A percentile compares a stretch with the other conserved stretches of the same genome.
Conservation (phyloP, 2,113 vertebrate species). For the Micromys minutus region DNA sequence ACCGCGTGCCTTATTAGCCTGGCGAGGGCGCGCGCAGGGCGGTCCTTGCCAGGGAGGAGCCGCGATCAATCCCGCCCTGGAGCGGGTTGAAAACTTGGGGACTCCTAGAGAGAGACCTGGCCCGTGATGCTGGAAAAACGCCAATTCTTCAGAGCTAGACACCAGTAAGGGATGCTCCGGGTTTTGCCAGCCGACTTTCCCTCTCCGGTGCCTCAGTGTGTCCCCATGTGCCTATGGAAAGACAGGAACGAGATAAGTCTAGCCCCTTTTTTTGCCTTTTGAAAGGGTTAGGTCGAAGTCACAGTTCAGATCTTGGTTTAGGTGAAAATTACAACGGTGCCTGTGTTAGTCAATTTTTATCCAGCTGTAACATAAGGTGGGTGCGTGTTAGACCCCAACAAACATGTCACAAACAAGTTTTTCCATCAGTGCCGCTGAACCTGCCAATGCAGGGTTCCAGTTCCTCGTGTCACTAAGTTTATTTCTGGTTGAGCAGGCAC, state of each 20-base stretch:
- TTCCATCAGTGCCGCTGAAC: neutral
- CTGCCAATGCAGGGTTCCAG: neutral
- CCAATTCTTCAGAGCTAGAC: neutral
- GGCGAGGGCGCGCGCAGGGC: conserved; percentile 62
- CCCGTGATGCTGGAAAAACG: fast-evolving
- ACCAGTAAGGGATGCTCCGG: neutral
- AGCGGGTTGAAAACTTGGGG: neutral
- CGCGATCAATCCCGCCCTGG: neutral
- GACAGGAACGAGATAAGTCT: neutral
- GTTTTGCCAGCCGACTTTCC: neutral
- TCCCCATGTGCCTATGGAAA: neutral
- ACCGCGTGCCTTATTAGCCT: conserved; percentile 71
- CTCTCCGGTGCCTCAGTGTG: neutral
- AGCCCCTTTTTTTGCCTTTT: neutral
- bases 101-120: neutral
- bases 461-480: neutral
- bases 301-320: neutral
- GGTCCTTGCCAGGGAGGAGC: conserved; percentile 59
- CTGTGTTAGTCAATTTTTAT: neutral
- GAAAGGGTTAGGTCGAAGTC: neutral
- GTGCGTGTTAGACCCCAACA: neutral
- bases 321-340: neutral
- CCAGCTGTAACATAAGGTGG: neutral
- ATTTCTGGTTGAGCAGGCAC: neutral
- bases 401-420: neutral